phyloP scores from a whole-genome alignment of 2,888 invertebrate genomes.

The Drosophila atroscutellata region DNA sequence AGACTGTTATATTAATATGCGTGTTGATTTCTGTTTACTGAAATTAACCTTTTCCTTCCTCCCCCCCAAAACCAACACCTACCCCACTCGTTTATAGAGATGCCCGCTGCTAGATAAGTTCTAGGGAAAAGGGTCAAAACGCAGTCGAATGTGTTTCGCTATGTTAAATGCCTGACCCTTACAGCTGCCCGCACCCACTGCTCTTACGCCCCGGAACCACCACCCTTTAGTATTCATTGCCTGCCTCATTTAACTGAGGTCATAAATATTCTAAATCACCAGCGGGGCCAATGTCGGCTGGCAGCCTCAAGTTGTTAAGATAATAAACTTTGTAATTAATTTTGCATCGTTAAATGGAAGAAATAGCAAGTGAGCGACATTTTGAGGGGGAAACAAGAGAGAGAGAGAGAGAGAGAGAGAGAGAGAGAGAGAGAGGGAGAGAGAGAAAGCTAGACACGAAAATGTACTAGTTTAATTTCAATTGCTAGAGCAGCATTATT shows the following conservation, averaged over 20 bases:
- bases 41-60: constrained; percentile 71
- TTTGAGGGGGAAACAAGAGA: constrained; percentile 1
- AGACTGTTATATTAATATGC: constrained; percentile 81
- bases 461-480: constrained; percentile 43
- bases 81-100: constrained; percentile 46
- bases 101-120: constrained; percentile 70
- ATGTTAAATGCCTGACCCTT: constrained; percentile 34
- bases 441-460: background rate
- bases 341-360: constrained; percentile 74
- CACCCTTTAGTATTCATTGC: constrained; percentile 51
- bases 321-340: constrained; percentile 81
- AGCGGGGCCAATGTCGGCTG: constrained; percentile 55
- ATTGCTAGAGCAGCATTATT: constrained; percentile 44
- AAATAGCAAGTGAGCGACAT: background rate
- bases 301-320: constrained; percentile 74
- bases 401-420: constrained; percentile 7
- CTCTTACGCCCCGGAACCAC: background rate
- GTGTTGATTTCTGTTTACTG: constrained; percentile 82
- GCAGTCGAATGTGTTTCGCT: constrained; percentile 43
- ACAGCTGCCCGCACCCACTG: constrained; percentile 1
- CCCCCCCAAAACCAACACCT: background rate
- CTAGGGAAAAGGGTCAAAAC: constrained; percentile 69
- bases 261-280: constrained; percentile 81
- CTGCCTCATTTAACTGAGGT: constrained; percentile 75
- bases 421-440: background rate